These are phyloP conservation scores for Pristionchus exspectatus DNA, from an alignment of 2,888 invertebrate species.

Conservation along the genomic window DNA sequence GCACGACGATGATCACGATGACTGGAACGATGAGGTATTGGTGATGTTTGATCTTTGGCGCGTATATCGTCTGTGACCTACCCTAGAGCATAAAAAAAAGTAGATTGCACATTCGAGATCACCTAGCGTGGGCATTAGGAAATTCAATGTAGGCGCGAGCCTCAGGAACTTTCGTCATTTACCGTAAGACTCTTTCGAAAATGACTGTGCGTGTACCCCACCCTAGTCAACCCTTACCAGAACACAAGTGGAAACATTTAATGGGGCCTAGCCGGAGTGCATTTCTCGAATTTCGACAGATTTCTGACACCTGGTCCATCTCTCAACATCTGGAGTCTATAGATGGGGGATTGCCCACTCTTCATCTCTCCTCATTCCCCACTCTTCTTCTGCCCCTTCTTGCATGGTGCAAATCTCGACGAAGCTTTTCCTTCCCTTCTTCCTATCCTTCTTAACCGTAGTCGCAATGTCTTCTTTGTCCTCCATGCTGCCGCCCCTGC, in stretches of 20 bases:
- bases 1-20: constrained; percentile 5
- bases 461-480: background rate
- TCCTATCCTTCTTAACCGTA: background rate
- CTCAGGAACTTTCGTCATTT: background rate
- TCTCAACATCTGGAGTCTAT: constrained; percentile 29
- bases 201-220: too few species aligned
- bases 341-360: constrained; percentile 14
- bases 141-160: background rate
- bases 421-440: background rate
- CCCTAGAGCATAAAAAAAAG: background rate
- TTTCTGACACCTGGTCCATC: background rate
- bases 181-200: background rate
- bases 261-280: background rate
- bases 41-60: constrained; percentile 33
- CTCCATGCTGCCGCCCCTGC: background rate
- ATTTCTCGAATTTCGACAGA: background rate
- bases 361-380: background rate
- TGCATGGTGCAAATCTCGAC: constrained; percentile 7
- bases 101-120: background rate
- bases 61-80: too few species aligned
- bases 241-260: background rate
- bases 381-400: background rate
- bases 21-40: constrained; percentile 20
- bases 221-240: too few species aligned
- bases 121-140: background rate